Base-by-base conservation (phyloP, 2,113 vertebrate genomes). In the Grammomys dolichurus region DNA sequence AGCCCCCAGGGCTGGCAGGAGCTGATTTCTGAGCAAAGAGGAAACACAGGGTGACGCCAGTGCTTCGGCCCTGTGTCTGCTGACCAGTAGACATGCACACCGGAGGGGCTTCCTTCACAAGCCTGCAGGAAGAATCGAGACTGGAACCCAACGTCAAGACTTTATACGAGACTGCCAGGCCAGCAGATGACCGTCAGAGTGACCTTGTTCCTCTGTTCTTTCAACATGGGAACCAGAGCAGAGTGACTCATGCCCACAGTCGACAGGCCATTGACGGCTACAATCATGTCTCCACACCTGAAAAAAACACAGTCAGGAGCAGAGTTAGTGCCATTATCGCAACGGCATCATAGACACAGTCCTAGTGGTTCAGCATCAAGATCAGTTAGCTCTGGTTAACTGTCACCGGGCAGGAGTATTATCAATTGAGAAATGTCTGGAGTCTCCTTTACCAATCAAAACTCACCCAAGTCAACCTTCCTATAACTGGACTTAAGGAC, bases 191-290 rank as follows among this genome's bases (percentile, higher is more conserved):
- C 99, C 0, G 99, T 99, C 51, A 99, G 99, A 11, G 99, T 99
- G 95, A 99, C 99, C 98, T 99, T 99, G 98, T 99, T 99, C 90
- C 99, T 99, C 97, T 99, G 99, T 97, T 99, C 99, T 98, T 99
- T 99, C 98, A 99, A 96, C 99, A 99, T 99, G 93, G 99, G 99
- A 70, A 99, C 99, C 4, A 99, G 98, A 0, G 99, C 99, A 0
- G 99, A 99, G 98, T 99, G 99, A 98, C 99, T 99, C 99, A 99
- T 99, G 95, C 99, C 99, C 87, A 99, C 99, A 0, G 99, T 99
- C 1, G 99, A 99, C 3, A 99, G 98, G 96, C 99, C 98, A 0
- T 99, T 99, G 58, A 99, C 99, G 0, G 99, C 99, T 82, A 99
- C 99, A 26, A 99, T 99, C 99, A 99, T 99, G 97, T 99, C 99